A percentile compares a stretch with the other conserved stretches of the same genome.
Evolutionary conservation across 1,140 invertebrate genomes (phyloP).

Genomic region (Penaeus indicus): DNA sequence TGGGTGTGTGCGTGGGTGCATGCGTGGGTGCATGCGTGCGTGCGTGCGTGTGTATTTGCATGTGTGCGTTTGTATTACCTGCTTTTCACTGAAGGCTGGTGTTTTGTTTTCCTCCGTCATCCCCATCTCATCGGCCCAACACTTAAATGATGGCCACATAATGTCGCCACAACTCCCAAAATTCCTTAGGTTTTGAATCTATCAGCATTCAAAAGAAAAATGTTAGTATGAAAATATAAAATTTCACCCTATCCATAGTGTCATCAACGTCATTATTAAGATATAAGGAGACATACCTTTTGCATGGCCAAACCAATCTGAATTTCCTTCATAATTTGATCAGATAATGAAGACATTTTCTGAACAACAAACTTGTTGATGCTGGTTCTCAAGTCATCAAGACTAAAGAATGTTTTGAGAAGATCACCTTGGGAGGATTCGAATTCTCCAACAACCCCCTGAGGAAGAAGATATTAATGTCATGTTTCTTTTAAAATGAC

Average conservation of each 20-base stretch:
- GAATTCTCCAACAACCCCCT: constrained; percentile 17
- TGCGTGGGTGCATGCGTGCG: no score
- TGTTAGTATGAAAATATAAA: not conserved
- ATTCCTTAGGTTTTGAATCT: constrained; percentile 41
- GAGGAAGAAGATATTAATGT: not conserved
- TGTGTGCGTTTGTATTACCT: not conserved
- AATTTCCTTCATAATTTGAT: not conserved
- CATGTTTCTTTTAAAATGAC: not conserved
- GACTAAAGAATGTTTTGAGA: constrained; percentile 21
- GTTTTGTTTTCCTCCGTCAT: not conserved
- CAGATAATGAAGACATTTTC: not conserved
- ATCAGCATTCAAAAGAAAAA: not conserved
- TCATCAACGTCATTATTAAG: not conserved
- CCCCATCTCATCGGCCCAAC: constrained; percentile 45
- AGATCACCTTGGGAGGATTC: not conserved
- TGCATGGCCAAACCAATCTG: constrained; percentile 28
- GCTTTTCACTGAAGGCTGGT: not conserved
- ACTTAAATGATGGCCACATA: not conserved
- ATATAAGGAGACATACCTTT: constrained; percentile 26
- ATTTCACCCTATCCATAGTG: no score
- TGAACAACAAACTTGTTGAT: constrained; percentile 1
- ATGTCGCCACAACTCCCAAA: constrained; percentile 38
- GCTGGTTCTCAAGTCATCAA: constrained; percentile 20
- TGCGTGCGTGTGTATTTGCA: no score
- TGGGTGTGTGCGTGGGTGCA: no score